Percentiles rank a stretch among this genome's conserved stretches.
phyloP scores from a whole-genome alignment of 2,888 invertebrate species.

The Augiades crinisus region DNA sequence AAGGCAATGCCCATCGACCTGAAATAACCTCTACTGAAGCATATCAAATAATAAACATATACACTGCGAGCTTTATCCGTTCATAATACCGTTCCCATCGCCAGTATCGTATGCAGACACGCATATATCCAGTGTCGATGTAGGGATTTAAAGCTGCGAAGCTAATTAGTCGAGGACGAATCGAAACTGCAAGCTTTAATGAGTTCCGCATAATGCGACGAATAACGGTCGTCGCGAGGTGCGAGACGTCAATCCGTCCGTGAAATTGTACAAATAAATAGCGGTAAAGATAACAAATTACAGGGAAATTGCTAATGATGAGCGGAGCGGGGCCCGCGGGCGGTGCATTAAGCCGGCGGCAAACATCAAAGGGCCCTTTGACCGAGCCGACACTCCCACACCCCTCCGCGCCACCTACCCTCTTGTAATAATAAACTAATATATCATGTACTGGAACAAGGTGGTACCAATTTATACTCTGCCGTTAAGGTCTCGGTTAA shows the following conservation, averaged over 20 bases:
- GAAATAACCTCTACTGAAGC: slow-evolving; percentile 5
- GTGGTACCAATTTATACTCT: no score
- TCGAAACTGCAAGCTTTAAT: slow-evolving; percentile 21
- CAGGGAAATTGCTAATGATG: slow-evolving; percentile 81
- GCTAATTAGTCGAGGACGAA: slow-evolving; percentile 9
- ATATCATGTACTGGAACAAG: no score
- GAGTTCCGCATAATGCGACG: slow-evolving; percentile 20
- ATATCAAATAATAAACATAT: not conserved
- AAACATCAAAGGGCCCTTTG: slow-evolving; percentile 81
- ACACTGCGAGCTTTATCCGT: not conserved
- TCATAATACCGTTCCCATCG: not conserved
- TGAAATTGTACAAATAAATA: slow-evolving; percentile 78
- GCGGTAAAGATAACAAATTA: slow-evolving; percentile 80
- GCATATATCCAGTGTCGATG: not conserved
- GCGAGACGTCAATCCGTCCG: slow-evolving; percentile 53
- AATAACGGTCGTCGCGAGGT: slow-evolving; percentile 37
- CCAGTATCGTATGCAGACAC: no score
- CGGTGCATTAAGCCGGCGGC: slow-evolving; percentile 81
- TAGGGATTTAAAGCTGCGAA: not conserved
- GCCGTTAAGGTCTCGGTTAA: no score
- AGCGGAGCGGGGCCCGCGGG: slow-evolving; percentile 74
- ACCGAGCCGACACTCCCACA: slow-evolving; percentile 78
- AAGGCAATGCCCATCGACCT: slow-evolving; percentile 4
- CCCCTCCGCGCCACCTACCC: no score
- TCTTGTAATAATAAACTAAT: no score